phyloP scores from a whole-genome alignment of 2,113 vertebrate genomes.

The Mugil cephalus region DNA sequence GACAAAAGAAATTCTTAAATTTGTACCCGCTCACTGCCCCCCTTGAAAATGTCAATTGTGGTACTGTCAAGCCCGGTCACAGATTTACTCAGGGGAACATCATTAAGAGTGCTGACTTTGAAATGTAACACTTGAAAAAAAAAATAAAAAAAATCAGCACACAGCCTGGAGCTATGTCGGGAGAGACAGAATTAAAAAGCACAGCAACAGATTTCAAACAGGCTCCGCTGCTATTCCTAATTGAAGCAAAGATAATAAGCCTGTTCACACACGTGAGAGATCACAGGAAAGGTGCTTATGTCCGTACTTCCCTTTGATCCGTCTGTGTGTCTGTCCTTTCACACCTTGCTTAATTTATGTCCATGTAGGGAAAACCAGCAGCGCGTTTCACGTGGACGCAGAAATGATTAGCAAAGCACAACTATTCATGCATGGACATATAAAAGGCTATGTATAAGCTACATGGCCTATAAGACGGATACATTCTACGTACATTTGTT shows the following conservation, averaged over 20 bases:
- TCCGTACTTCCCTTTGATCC: slow-evolving; percentile 54
- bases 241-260: slow-evolving; percentile 70
- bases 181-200: slow-evolving; percentile 28
- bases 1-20: slow-evolving; percentile 78
- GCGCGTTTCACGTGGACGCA: background rate
- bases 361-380: slow-evolving; percentile 11
- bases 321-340: slow-evolving; percentile 33
- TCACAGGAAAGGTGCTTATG: slow-evolving; percentile 61
- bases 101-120: slow-evolving; percentile 47
- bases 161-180: slow-evolving; percentile 42
- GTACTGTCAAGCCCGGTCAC: slow-evolving; percentile 34
- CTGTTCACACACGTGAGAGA: slow-evolving; percentile 62
- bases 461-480: too few relatives aligned
- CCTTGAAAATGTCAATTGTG: slow-evolving; percentile 60
- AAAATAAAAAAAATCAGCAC: slow-evolving; percentile 15
- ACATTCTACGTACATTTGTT: too few relatives aligned
- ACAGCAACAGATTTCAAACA: slow-evolving; percentile 62
- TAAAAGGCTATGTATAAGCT: slow-evolving; percentile 4
- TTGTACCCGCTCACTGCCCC: slow-evolving; percentile 51
- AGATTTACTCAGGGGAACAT: slow-evolving; percentile 46
- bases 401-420: background rate
- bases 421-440: background rate
- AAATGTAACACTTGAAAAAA: slow-evolving; percentile 20
- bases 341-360: slow-evolving; percentile 33
- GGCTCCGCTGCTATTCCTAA: slow-evolving; percentile 54